Evolutionary conservation across 2,888 invertebrate genomes (phyloP).

Genomic region (Leucoptera coffeella): DNA sequence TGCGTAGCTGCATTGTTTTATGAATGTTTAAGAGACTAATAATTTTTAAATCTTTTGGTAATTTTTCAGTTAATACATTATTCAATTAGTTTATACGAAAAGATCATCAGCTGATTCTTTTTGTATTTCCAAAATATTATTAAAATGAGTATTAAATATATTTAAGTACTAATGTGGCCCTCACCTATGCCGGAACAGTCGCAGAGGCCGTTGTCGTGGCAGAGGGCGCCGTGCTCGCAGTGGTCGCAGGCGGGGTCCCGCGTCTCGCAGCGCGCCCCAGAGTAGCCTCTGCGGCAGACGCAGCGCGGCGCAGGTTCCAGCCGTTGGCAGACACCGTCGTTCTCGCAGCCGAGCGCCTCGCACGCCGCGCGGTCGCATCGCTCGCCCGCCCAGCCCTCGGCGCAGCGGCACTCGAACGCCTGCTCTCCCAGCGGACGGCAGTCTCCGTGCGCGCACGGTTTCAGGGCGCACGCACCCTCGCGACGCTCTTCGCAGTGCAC

Average conservation of each 20-base stretch:
- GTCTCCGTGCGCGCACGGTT: background rate
- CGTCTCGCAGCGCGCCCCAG: conserved; percentile 65
- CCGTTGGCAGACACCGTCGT: conserved; percentile 61
- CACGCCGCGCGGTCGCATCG: conserved; percentile 72
- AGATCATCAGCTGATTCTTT: too few relatives aligned
- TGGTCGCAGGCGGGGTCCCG: conserved; percentile 71
- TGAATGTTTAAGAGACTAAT: too few relatives aligned
- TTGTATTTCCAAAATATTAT: too few relatives aligned
- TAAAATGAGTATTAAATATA: too few relatives aligned
- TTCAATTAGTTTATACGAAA: too few relatives aligned
- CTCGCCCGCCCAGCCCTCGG: conserved; percentile 68
- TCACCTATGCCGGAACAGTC: conserved; percentile 64
- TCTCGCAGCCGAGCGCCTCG: conserved; percentile 57
- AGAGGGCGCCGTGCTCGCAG: conserved; percentile 69
- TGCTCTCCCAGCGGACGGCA: too few relatives aligned
- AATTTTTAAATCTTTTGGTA: too few relatives aligned
- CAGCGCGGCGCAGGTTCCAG: conserved; percentile 25
- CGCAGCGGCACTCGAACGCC: conserved; percentile 78
- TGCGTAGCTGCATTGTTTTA: too few relatives aligned
- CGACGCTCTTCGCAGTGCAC: background rate
- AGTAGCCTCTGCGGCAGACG: conserved; percentile 62
- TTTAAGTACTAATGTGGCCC: conserved; percentile 6
- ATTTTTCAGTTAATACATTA: too few relatives aligned
- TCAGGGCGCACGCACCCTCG: background rate
- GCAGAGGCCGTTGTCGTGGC: conserved; percentile 62